phyloP scores from a whole-genome alignment of 2,113 vertebrate genomes.

The Mionectes macconnelli region DNA sequence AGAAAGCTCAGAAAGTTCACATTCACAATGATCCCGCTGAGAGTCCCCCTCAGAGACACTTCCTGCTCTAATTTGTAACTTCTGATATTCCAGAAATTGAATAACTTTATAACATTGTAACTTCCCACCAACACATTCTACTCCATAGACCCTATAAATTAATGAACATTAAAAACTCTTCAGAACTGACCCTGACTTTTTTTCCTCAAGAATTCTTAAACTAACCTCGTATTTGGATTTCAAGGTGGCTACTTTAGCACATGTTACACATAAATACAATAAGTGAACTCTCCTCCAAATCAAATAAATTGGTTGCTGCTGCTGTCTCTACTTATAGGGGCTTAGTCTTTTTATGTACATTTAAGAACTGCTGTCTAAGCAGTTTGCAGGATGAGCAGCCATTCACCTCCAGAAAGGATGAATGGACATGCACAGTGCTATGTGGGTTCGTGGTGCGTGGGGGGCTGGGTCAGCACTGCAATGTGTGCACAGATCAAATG shows the following conservation, averaged over 20 bases:
- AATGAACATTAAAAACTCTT: neutral
- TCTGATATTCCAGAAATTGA: neutral
- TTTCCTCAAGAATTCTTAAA: neutral
- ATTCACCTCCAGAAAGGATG: neutral
- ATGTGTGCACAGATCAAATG: neutral
- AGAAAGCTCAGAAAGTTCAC: neutral
- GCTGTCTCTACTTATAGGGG: neutral
- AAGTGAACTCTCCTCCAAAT: neutral
- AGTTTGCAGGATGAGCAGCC: neutral
- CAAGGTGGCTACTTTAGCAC: neutral
- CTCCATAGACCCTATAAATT: neutral
- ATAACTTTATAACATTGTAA: neutral
- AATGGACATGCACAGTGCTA: rapidly evolving
- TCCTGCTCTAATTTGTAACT: neutral
- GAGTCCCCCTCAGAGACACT: neutral
- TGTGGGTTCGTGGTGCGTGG: rapidly evolving
- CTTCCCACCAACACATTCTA: neutral
- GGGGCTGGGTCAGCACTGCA: neutral
- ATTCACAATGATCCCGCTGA: neutral
- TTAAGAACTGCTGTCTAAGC: neutral
- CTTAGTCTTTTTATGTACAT: neutral
- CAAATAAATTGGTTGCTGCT: neutral
- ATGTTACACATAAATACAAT: rapidly evolving
- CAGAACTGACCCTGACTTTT: neutral
- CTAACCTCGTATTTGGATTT: neutral